Conservation (phyloP, 1,140 invertebrate species). For the Hyles euphorbiae region DNA sequence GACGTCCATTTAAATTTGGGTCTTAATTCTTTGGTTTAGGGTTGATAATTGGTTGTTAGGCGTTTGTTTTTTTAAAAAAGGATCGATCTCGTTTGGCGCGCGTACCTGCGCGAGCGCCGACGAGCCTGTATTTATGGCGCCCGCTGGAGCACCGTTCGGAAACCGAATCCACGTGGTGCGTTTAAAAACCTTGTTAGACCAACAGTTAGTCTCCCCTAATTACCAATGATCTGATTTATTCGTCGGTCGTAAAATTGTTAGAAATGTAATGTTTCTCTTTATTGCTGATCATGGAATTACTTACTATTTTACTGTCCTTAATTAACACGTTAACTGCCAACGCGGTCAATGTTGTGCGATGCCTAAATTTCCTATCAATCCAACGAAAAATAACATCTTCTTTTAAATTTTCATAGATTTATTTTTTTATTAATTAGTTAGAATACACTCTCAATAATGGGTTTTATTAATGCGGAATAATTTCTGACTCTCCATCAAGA, state of each 20-base stretch:
- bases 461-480: too few relatives aligned
- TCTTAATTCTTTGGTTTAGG: conserved; percentile 22
- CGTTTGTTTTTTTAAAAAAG: conserved; percentile 56
- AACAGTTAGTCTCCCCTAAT: conserved; percentile 61
- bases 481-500: too few relatives aligned
- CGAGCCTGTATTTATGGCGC: conserved; percentile 72
- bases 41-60: conserved; percentile 28
- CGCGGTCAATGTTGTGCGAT: too few relatives aligned
- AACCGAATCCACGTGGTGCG: conserved; percentile 55
- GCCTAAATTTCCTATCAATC: too few relatives aligned
- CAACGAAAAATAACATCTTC: too few relatives aligned
- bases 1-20: conserved; percentile 24
- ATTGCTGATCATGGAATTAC: neutral
- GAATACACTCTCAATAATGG: too few relatives aligned
- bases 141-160: conserved; percentile 36
- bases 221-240: conserved; percentile 16
- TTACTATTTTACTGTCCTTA: too few relatives aligned
- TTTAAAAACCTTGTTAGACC: conserved; percentile 67
- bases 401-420: too few relatives aligned
- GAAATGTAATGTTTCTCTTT: neutral
- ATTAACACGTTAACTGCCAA: too few relatives aligned
- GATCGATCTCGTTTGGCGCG: conserved; percentile 69
- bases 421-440: too few relatives aligned
- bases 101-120: conserved; percentile 69
- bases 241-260: conserved; percentile 1